phyloP scores from a whole-genome alignment of 2,888 invertebrate species.

The Eustalomyia histrio region DNA sequence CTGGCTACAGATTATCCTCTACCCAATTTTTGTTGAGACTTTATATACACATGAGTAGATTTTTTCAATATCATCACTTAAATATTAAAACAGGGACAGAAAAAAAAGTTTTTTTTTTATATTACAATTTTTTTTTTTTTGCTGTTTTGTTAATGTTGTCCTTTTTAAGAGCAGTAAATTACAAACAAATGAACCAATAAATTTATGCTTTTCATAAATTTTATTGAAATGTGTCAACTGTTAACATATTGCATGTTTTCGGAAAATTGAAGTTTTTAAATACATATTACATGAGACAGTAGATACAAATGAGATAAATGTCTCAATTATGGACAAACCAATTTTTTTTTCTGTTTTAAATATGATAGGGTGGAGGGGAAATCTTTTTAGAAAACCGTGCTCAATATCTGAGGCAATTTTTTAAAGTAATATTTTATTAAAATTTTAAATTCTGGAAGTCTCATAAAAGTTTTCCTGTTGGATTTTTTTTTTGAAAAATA shows the following conservation, averaged over 20 bases:
- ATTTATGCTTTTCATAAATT: conserved; percentile 25
- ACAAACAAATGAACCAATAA: conserved; percentile 26
- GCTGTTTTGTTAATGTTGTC: neutral
- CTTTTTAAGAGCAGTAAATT: conserved; percentile 16
- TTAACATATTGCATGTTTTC: neutral
- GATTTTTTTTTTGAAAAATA: no score
- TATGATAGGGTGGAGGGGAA: neutral
- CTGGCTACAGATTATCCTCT: neutral
- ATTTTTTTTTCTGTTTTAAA: neutral
- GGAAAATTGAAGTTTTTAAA: neutral
- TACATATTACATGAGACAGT: neutral
- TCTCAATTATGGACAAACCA: neutral
- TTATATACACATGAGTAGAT: neutral
- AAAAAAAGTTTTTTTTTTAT: neutral
- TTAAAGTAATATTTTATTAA: no score
- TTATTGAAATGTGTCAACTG: conserved; percentile 10
- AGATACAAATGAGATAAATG: neutral
- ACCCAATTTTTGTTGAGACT: neutral
- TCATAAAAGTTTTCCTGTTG: no score
- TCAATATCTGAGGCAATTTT: no score
- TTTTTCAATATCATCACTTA: conserved; percentile 8
- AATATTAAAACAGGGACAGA: conserved; percentile 1
- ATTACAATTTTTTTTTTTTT: neutral
- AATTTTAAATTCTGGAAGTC: no score
- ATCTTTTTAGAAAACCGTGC: no score